Percentiles rank a stretch among this genome's conserved stretches.
These are phyloP conservation scores for Silurus lanzhouensis DNA, from an alignment of 2,797 vertebrate species.

Conservation along the genomic window DNA sequence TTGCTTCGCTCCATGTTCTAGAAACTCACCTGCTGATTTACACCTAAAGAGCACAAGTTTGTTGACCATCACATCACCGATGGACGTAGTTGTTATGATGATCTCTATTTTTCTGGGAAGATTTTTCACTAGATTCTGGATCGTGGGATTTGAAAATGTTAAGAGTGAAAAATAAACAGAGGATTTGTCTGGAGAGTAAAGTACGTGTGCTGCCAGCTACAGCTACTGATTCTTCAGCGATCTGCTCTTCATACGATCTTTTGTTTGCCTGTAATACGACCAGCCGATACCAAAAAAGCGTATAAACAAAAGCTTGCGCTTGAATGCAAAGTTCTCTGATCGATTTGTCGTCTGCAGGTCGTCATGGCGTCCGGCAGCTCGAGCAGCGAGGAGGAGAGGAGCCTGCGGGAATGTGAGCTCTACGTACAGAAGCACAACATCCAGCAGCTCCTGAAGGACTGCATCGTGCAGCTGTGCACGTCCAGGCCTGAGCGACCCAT, in stretches of 20 bases:
- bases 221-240: neutral
- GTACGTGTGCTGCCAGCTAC: neutral
- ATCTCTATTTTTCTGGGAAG: neutral
- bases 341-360: conserved; percentile 57
- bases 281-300: neutral
- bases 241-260: neutral
- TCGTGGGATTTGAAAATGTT: neutral
- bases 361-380: conserved; percentile 88
- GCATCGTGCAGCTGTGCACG: conserved; percentile 96
- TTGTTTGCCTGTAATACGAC: neutral
- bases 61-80: neutral
- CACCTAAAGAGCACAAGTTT: neutral
- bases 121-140: neutral
- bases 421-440: conserved; percentile 99
- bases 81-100: neutral
- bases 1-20: too few relatives aligned
- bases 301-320: neutral
- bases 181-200: neutral
- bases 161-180: neutral
- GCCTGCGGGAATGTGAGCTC: conserved; percentile 95
- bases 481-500: conserved; percentile 92
- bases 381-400: conserved; percentile 92
- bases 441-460: conserved; percentile 98
- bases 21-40: neutral
- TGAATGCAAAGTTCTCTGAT: neutral